phyloP scores from a whole-genome alignment of 1,140 invertebrate genomes.

The Neodiprion lecontei region DNA sequence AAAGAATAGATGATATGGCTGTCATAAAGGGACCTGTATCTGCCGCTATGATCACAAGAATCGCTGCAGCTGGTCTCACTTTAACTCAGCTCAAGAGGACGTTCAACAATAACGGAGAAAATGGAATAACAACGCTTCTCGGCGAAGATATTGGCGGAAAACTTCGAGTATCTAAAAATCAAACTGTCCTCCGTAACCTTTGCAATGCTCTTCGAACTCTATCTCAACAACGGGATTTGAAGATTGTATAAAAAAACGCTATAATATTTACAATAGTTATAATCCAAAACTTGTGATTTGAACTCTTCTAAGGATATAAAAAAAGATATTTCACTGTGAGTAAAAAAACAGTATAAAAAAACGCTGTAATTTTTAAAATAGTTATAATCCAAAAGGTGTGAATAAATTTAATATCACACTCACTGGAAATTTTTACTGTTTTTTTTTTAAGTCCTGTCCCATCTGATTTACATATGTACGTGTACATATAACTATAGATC shows the following conservation, averaged over 20 bases:
- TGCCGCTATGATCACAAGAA: constrained; percentile 18
- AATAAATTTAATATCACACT: too few relatives aligned
- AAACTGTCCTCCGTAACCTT: constrained; percentile 17
- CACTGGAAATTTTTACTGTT: too few relatives aligned
- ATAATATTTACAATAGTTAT: too few relatives aligned
- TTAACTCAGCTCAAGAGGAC: constrained; percentile 15
- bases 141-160: constrained; percentile 19
- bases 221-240: constrained; percentile 13
- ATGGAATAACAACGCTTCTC: constrained; percentile 18
- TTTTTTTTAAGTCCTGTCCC: too few relatives aligned
- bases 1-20: constrained; percentile 17
- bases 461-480: too few relatives aligned
- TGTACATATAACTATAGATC: too few relatives aligned
- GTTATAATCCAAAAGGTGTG: too few relatives aligned
- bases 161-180: constrained; percentile 14
- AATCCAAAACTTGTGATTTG: too few relatives aligned
- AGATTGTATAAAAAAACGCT: background rate
- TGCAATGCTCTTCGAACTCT: constrained; percentile 11
- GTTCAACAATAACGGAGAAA: constrained; percentile 15
- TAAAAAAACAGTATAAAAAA: too few relatives aligned
- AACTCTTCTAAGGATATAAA: too few relatives aligned
- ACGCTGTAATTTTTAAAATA: too few relatives aligned
- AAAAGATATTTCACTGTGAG: too few relatives aligned
- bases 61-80: constrained; percentile 10
- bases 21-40: constrained; percentile 18